Percentiles rank a stretch among this genome's conserved stretches.
These are phyloP conservation scores for Sphaerodactylus townsendi DNA, from an alignment of 2,113 vertebrate genomes.

Conservation along the genomic window DNA sequence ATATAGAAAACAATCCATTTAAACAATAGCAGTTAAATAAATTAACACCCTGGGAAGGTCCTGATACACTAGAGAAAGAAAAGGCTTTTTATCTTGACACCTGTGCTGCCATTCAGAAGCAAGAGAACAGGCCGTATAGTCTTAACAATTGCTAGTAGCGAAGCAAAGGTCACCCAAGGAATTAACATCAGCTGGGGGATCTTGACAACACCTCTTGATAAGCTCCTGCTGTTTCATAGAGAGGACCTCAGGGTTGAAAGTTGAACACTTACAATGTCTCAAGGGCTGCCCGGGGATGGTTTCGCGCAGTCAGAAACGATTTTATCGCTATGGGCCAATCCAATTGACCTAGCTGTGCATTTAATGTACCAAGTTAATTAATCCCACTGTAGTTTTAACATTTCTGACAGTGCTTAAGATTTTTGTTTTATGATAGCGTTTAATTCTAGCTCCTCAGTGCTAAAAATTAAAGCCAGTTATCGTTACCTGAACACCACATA, in stretches of 20 bases:
- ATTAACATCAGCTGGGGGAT: slow-evolving; percentile 21
- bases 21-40: too few species aligned
- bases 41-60: too few species aligned
- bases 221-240: slow-evolving; percentile 14
- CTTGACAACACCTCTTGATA: slow-evolving; percentile 19
- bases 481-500: not conserved
- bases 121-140: not conserved
- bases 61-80: slow-evolving; percentile 1
- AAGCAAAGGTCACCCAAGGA: slow-evolving; percentile 11
- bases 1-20: too few species aligned
- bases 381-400: slow-evolving; percentile 27
- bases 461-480: not conserved
- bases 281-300: slow-evolving; percentile 13
- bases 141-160: not conserved
- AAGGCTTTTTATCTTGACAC: not conserved
- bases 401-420: slow-evolving; percentile 7
- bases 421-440: not conserved
- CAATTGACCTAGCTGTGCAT: slow-evolving; percentile 30
- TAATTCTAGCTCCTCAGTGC: not conserved
- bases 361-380: slow-evolving; percentile 33
- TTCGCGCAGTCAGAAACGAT: slow-evolving; percentile 32
- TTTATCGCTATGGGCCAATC: slow-evolving; percentile 28
- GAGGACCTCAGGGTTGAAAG: slow-evolving; percentile 21
- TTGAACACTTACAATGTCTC: not conserved
- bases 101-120: slow-evolving; percentile 13